A percentile compares a stretch with the other conserved stretches of the same genome.
phyloP scores from a whole-genome alignment of 1,140 invertebrate species.

The Pseudachorutes palmiensis region DNA sequence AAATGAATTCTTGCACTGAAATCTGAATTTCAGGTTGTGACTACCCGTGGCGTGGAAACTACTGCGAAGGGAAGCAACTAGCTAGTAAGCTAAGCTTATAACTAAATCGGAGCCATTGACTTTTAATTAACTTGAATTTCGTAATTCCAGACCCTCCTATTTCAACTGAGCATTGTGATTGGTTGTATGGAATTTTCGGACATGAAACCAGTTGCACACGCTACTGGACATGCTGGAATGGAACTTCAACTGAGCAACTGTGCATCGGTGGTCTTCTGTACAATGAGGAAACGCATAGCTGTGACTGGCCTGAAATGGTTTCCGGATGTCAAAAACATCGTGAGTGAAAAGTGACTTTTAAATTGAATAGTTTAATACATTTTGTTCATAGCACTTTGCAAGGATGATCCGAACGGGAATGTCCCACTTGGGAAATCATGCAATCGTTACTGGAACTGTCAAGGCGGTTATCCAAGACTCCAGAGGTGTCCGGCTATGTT shows the following conservation, averaged over 20 bases:
- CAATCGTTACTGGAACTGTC: constrained; percentile 87
- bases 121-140: constrained; percentile 33
- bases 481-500: constrained; percentile 82
- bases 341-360: constrained; percentile 48
- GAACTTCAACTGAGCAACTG: constrained; percentile 82
- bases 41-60: constrained; percentile 79
- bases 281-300: constrained; percentile 80
- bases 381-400: constrained; percentile 64
- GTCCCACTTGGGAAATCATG: constrained; percentile 75
- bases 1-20: background rate
- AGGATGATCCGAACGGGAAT: constrained; percentile 73
- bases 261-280: constrained; percentile 84
- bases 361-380: constrained; percentile 8
- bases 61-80: constrained; percentile 67
- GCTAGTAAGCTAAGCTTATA: constrained; percentile 51
- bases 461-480: constrained; percentile 80
- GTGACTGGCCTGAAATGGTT: constrained; percentile 88
- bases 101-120: constrained; percentile 35
- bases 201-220: constrained; percentile 85
- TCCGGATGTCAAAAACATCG: constrained; percentile 87
- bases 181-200: constrained; percentile 86
- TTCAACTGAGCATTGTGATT: constrained; percentile 76
- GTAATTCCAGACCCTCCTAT: constrained; percentile 63
- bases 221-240: constrained; percentile 92
- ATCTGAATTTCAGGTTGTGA: constrained; percentile 55